Conservation (phyloP, 30 jellyfish, hydroid and myxozoan species). For the Calvadosia cruxmelitensis region DNA sequence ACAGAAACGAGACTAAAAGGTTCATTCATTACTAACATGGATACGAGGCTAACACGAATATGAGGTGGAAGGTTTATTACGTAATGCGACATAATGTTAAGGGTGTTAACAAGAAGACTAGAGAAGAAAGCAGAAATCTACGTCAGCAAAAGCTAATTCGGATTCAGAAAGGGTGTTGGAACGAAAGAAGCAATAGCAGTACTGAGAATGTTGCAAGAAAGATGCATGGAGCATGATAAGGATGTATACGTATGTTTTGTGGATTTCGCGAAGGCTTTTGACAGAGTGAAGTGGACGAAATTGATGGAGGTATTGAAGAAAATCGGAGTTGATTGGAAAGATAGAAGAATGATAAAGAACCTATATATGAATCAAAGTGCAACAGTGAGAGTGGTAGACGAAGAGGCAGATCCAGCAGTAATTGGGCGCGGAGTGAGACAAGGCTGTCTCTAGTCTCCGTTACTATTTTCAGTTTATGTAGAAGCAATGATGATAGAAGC, state of each 20-base stretch:
- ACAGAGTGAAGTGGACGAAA: constrained; percentile 17
- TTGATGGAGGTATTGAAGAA: constrained; percentile 5
- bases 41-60: too few relatives aligned
- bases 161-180: constrained; percentile 6
- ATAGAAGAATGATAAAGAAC: constrained; percentile 12
- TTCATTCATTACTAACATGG: too few relatives aligned
- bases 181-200: constrained; percentile 14
- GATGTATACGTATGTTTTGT: constrained; percentile 17
- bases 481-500: too few relatives aligned
- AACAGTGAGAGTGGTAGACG: constrained; percentile 8
- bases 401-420: too few relatives aligned
- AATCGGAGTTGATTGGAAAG: constrained; percentile 5
- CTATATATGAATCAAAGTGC: constrained; percentile 41
- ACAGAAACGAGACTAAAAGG: too few relatives aligned
- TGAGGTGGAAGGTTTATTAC: too few relatives aligned
- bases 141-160: constrained; percentile 4
- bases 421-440: too few relatives aligned
- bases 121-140: background rate
- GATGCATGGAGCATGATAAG: constrained; percentile 7
- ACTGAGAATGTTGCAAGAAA: constrained; percentile 7
- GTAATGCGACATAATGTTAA: constrained; percentile 5
- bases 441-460: too few relatives aligned
- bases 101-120: background rate
- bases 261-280: constrained; percentile 33
- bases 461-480: too few relatives aligned